Evolutionary conservation across 2,113 vertebrate genomes (phyloP), one percentile per base, ranked within the genome.

Genomic region (Thoracochromis brauschi): DNA sequence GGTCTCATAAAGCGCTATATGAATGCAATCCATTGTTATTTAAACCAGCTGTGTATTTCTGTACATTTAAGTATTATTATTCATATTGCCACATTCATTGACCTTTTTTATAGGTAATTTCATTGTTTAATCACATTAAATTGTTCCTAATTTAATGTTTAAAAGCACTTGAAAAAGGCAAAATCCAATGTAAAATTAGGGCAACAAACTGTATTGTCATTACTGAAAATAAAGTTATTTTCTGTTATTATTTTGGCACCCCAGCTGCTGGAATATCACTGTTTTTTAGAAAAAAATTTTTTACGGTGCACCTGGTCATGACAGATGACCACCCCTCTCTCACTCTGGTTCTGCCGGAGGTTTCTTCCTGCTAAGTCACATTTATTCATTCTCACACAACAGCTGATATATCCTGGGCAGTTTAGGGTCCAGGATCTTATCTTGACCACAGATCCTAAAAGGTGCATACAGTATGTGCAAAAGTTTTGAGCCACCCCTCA

Each of bases 211-310:
- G 7, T 47, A 17, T 47, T 47, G 14, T 47, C 45, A 47, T 47
- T 47, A 47, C 14, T 47, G 14, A 4, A 47, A 47, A 47, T 47
- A 47, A 45, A 47, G 7, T 47, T 45, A 45, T 45, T 45, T 16
- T 45, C 13, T 45, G 6, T 0, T 45, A 45, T 45, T 45, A 16
- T 45, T 54, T 54, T 54, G 51, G n/a, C 3, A 1, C n/a, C 10
- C 1, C n/a, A 54, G 51, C 51, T 54, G n/a, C 51, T 0, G 0
- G 51, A 12, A 54, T 54, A 54, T 54, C 21, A 54, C n/a, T 0
- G 10, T 1, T 21, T 12, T 54, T 54, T n/a, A n/a, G n/a, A n/a
- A n/a, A n/a, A n/a, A n/a, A n/a, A n/a, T n/a, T n/a, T n/a, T n/a
- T n/a, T n/a, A n/a, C n/a, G n/a, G n/a, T n/a, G n/a, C n/a, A n/a